Evolutionary conservation across 1,140 invertebrate genomes (phyloP).

Genomic region (Hylaeus volcanicus): DNA sequence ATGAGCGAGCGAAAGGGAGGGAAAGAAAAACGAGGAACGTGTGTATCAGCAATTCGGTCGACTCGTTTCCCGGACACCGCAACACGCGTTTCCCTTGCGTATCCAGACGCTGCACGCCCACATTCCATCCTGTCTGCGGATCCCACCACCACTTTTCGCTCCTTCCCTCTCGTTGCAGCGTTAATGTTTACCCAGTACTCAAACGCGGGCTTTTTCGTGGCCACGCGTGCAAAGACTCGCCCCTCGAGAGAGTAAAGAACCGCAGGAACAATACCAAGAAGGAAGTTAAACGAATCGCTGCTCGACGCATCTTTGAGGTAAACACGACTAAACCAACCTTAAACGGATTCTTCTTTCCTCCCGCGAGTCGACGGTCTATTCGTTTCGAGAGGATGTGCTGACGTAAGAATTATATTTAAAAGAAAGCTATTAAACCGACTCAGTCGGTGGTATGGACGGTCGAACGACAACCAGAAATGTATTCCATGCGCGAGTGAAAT

Average conservation of each 20-base stretch:
- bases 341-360: too few relatives aligned
- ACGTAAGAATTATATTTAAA: too few relatives aligned
- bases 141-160: slow-evolving; percentile 30
- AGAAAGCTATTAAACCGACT: too few relatives aligned
- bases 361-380: too few relatives aligned
- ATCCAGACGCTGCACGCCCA: slow-evolving; percentile 58
- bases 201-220: slow-evolving; percentile 40
- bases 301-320: background rate
- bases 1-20: slow-evolving; percentile 17
- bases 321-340: too few relatives aligned
- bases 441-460: too few relatives aligned
- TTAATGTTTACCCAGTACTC: slow-evolving; percentile 40
- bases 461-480: too few relatives aligned
- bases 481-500: too few relatives aligned
- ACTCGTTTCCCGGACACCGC: slow-evolving; percentile 66
- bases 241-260: background rate
- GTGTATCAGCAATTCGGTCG: background rate
- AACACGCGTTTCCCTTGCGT: slow-evolving; percentile 17
- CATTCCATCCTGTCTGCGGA: slow-evolving; percentile 68
- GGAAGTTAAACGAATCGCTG: background rate
- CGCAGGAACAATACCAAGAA: slow-evolving; percentile 15
- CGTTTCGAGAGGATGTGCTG: too few relatives aligned
- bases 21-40: slow-evolving; percentile 8
- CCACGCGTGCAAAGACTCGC: slow-evolving; percentile 2
- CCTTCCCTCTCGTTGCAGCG: background rate